Evolutionary conservation across 2,797 vertebrate genomes (phyloP), one percentile per base, ranked within the genome.

Genomic region (Eospalax fontanierii): DNA sequence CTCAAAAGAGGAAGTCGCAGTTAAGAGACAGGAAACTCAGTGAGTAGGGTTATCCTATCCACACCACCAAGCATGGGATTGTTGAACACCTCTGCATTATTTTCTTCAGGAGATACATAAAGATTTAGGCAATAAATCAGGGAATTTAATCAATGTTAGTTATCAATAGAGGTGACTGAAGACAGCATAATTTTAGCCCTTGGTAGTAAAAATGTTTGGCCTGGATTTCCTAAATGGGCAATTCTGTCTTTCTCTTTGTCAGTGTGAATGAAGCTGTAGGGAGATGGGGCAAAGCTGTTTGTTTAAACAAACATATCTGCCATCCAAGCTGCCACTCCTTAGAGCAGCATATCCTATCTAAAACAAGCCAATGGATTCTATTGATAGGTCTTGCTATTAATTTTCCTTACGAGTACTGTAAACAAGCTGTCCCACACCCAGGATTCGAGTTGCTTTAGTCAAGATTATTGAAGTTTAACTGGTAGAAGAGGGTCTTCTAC

Each of bases 161-260:
- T 54, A 78, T 96, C 86, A 79, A 84, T 65, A 73, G 22, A 86
- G 71, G 71, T 93, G 90, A 94, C 80, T 92, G 63, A 86, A 95
- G 78, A 86, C n/a, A 92, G 43, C 85, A 92, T 87, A 90, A 96
- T 93, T 95, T 95, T 88, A 78, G 35, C 63, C 50, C 30, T 80
- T 50, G 38, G 82, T 78, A 94, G 71, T 95, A 81, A 93, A 96
- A 74, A 30, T 84, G 84, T 83, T 95, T 70, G 81, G 19, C 35
- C 85, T 93, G 46, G 33, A 94, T 95, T 89, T 91, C 76, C 70
- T 33, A 88, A 54, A 92, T 92, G 93, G 95, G 94, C 93, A 88
- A 92, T 80, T 86, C 81, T 84, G 2, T 88, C 94, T 95, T 97
- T 95, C 93, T 96, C 61, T 93, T 92, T 86, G 83, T 95, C 91